Percentiles rank a stretch among this genome's conserved stretches.
Conservation (phyloP, 2,113 vertebrate genomes). For the Pantherophis guttatus region DNA sequence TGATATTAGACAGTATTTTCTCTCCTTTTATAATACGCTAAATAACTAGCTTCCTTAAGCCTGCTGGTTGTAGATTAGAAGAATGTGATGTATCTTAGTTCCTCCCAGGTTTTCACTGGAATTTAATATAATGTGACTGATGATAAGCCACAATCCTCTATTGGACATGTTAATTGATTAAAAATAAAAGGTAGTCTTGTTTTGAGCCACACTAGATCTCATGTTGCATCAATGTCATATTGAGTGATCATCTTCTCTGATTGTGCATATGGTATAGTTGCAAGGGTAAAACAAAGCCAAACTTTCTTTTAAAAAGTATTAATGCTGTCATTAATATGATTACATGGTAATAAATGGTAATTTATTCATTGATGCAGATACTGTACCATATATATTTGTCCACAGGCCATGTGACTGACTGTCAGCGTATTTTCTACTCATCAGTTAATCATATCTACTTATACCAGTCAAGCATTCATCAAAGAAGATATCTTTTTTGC, state of each 20-base stretch:
- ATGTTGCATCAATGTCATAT: not conserved
- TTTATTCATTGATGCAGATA: conserved; percentile 39
- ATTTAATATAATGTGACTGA: not conserved
- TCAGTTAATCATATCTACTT: conserved; percentile 63
- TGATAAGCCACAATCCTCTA: not conserved
- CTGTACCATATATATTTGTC: conserved; percentile 53
- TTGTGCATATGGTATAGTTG: not conserved
- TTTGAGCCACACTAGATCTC: not conserved
- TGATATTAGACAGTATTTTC: not conserved
- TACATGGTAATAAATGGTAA: conserved; percentile 36
- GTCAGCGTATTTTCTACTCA: conserved; percentile 59
- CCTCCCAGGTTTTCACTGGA: not conserved
- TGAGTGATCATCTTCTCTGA: conserved; percentile 14
- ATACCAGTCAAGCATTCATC: conserved; percentile 67
- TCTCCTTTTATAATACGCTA: not conserved
- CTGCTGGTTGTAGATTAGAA: not conserved
- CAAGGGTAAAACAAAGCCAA: not conserved
- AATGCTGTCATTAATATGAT: conserved; percentile 36
- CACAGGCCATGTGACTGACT: conserved; percentile 64
- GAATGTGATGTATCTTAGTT: not conserved
- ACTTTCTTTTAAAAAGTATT: not conserved
- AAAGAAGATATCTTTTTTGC: conserved; percentile 73
- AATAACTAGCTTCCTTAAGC: not conserved
- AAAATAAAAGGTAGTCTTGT: not conserved
- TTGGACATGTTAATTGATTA: not conserved